Evolutionary conservation across 2,797 vertebrate genomes (phyloP), one percentile per base, ranked within the genome.

Genomic region (Acipenser oxyrinchus): DNA sequence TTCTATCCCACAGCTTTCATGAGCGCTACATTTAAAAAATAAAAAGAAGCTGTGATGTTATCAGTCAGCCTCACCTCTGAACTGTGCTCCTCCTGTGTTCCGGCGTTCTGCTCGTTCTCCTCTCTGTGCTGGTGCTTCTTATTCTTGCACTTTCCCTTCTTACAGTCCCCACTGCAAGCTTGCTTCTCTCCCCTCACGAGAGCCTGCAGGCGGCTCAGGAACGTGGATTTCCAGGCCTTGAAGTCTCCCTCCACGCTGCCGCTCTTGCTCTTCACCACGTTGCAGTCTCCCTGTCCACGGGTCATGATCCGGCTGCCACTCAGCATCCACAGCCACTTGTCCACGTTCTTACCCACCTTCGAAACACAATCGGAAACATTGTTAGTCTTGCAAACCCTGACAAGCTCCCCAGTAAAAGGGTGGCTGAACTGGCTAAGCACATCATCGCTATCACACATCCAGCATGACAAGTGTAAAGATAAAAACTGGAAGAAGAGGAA

Each of bases 311-410:
- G 89, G 2, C 68, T 75, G 4, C 84, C 94, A 0, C 93, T 86
- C 0, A 98, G 90, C 92, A 91, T 90, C 95, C 96, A 98, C 66
- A 98, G 88, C 93, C 96, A 98, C 73, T 90, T 94, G 80, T 98
- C 96, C 1, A 96, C 62, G 0, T 89, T 93, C 64, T 84, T 93
- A 50, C 93, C 87, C 65, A 95, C 94, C 96, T 99, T 70, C 3
- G 8, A 10, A 0, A 60, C 4, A 48, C 15, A 8, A 13, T 9
- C 48, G 8, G 58, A 12, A 8, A 7, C 18, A 37, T 2, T 37
- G 23, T 65, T 51, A 53, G n/a, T 23, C 51, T 13, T 53, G 8
- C 63, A 65, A 65, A 15, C 7, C 7, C 48, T 53, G 15, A 53
- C 10, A 10, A 37, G 7, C 11, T 52, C 18, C n/a, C 61, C 8